phyloP scores from a whole-genome alignment of 2,888 invertebrate species.

The Andrena haemorrhoa region DNA sequence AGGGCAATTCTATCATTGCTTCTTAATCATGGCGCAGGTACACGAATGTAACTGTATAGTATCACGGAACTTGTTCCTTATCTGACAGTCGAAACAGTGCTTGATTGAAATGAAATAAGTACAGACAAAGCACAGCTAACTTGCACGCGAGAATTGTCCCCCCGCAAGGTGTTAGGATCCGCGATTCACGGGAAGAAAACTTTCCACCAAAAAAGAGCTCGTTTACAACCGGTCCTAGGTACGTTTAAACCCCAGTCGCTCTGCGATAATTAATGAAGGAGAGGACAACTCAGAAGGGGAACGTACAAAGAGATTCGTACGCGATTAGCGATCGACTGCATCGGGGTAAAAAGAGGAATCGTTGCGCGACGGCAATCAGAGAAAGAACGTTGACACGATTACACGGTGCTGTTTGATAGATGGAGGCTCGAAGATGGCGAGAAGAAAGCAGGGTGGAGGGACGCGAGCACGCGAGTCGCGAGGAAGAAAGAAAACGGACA shows the following conservation, averaged over 20 bases:
- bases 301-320: slow-evolving; percentile 25
- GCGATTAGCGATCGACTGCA: slow-evolving; percentile 29
- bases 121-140: too few relatives aligned
- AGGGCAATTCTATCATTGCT: too few relatives aligned
- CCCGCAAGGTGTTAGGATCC: too few relatives aligned
- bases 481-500: slow-evolving; percentile 58
- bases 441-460: slow-evolving; percentile 12
- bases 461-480: slow-evolving; percentile 21
- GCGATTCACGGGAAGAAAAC: too few relatives aligned
- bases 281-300: not conserved
- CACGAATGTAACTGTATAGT: too few relatives aligned
- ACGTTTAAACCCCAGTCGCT: not conserved
- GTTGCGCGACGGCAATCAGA: slow-evolving; percentile 39
- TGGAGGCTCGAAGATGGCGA: slow-evolving; percentile 34
- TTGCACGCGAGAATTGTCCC: too few relatives aligned
- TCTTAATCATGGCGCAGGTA: too few relatives aligned
- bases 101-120: too few relatives aligned
- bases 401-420: slow-evolving; percentile 61
- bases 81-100: too few relatives aligned
- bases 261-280: slow-evolving; percentile 26
- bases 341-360: slow-evolving; percentile 27
- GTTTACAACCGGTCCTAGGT: too few relatives aligned
- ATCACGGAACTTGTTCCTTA: too few relatives aligned
- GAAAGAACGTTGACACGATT: slow-evolving; percentile 63
- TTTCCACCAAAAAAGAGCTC: too few relatives aligned